Evolutionary conservation across 2,797 vertebrate genomes (phyloP), one percentile per base, ranked within the genome.

Genomic region (Aratinga solstitialis): DNA sequence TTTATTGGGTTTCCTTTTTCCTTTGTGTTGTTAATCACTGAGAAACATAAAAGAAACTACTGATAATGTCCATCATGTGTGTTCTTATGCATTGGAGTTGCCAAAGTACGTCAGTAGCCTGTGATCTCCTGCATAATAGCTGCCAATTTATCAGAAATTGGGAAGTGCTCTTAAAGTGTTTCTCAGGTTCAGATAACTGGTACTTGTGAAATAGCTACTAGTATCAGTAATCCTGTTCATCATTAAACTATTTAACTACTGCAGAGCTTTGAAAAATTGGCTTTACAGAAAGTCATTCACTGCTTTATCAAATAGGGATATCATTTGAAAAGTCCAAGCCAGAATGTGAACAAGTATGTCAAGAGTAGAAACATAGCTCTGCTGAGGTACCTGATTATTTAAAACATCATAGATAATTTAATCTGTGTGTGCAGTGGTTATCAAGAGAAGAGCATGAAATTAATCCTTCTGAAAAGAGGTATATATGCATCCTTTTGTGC

Each of bases 51-150:
- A 68, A 82, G 22, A 45, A 59, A 0, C 23, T 53, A 2, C 50
- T 56, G 30, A 6, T 62, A 59, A 32, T 26, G 59, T 69, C 38
- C 15, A 10, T 66, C 36, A 7, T 19, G 15, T 83, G 12, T 76
- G 13, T 14, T 67, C 24, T 72, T 61, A 30, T 19, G 43, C 7
- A 5, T 0, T 63, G 32, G 22, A 56, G 13, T 68, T 81, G 24
- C 43, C 59, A 27, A 5, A 0, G 5, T 1, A 10, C 18, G 5
- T 59, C 34, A 34, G 21, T 6, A 54, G 29, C 22, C 18, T 47
- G 16, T 47, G 38, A 24, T 81, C 32, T 78, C 7, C 43, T 87
- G 36, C 8, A 11, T 21, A 71, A 58, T 6, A 87, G 10, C 42
- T 88, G 26, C 56, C 19, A 80, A 43, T 69, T 77, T 32, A 42